These are phyloP conservation scores for Silurus meridionalis DNA, from an alignment of 2,113 vertebrate genomes.

Conservation along the genomic window DNA sequence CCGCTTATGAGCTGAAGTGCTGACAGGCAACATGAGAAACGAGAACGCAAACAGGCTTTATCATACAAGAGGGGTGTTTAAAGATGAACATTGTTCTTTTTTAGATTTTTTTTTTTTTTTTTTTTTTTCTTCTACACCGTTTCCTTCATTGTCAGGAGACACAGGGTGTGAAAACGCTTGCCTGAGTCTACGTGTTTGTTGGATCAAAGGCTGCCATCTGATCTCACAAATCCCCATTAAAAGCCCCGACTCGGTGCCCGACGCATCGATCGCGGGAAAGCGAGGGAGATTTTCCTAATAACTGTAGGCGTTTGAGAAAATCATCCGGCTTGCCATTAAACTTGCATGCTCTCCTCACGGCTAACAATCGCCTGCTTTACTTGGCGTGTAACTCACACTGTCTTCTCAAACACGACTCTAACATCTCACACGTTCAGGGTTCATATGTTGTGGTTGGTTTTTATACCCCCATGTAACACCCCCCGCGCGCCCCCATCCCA, in stretches of 20 bases:
- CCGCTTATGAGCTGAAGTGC: conserved; percentile 61
- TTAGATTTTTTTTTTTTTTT: background rate
- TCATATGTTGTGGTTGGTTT: conserved; percentile 57
- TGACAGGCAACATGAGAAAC: conserved; percentile 62
- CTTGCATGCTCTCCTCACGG: conserved; percentile 61
- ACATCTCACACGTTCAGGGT: conserved; percentile 51
- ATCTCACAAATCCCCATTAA: conserved; percentile 72
- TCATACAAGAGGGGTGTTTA: conserved; percentile 63
- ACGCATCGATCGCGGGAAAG: conserved; percentile 63
- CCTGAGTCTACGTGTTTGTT: conserved; percentile 62
- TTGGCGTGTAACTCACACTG: conserved; percentile 56
- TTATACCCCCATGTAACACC: conserved; percentile 67
- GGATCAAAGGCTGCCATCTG: conserved; percentile 72
- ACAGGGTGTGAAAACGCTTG: conserved; percentile 59
- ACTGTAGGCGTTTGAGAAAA: conserved; percentile 55
- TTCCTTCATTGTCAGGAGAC: conserved; percentile 55
- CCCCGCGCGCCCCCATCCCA: too few relatives aligned
- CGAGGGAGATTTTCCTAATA: conserved; percentile 58
- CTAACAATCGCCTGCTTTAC: conserved; percentile 68
- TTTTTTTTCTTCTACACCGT: background rate
- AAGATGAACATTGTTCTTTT: conserved; percentile 60
- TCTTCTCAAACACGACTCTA: conserved; percentile 60
- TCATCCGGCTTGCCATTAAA: conserved; percentile 62
- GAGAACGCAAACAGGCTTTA: conserved; percentile 52
- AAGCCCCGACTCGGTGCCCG: conserved; percentile 55